Evolutionary conservation across 2,113 vertebrate species (phyloP).

Genomic region (Bos indicus): DNA sequence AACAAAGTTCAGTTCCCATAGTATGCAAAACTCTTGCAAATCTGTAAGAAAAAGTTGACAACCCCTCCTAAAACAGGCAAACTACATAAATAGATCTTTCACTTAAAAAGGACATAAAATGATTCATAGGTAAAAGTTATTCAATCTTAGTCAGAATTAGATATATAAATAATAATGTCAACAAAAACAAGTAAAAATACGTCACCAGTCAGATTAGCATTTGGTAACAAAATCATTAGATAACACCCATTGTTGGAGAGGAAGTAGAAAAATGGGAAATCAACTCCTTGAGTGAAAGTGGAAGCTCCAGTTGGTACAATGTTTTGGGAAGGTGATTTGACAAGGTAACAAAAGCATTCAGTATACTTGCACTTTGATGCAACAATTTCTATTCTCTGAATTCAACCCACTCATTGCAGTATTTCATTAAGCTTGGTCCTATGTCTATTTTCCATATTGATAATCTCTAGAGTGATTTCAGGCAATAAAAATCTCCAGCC

Average conservation of each 20-base stretch:
- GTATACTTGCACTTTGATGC: background rate
- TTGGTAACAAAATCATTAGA: background rate
- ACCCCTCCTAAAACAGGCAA: background rate
- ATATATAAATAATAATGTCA: background rate
- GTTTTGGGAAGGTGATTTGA: background rate
- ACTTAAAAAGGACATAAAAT: background rate
- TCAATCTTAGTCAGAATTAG: background rate
- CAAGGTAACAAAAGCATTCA: background rate
- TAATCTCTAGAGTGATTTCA: background rate
- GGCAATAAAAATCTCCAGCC: background rate
- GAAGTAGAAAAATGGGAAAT: background rate
- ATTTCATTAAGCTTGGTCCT: background rate
- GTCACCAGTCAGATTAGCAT: background rate
- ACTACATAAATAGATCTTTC: background rate
- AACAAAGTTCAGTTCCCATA: background rate
- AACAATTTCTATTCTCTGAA: background rate
- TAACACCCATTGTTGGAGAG: background rate
- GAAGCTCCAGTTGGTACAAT: background rate
- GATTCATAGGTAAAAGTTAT: background rate
- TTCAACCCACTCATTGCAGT: background rate
- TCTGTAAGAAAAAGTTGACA: background rate
- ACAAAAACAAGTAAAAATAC: background rate
- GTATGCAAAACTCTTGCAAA: background rate
- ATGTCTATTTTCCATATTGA: background rate
- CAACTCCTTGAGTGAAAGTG: background rate